phyloP scores from a whole-genome alignment of 2,888 invertebrate genomes.

The Actias luna region DNA sequence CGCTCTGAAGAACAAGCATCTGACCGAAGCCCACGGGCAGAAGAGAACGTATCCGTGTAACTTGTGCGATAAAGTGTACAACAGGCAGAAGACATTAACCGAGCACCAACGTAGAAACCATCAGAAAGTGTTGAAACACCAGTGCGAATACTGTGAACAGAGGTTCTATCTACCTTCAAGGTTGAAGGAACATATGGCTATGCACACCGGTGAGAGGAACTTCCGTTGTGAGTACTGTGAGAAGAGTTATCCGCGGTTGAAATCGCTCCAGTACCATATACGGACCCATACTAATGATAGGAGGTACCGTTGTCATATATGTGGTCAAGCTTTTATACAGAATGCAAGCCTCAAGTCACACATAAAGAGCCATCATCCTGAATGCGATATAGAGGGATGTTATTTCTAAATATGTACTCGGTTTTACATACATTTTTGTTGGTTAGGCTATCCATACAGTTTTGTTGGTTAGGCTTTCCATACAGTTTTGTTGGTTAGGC shows the following conservation, averaged over 20 bases:
- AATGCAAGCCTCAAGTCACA: conserved; percentile 82
- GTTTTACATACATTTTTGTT: not conserved
- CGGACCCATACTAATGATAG: conserved; percentile 82
- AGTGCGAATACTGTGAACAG: conserved; percentile 80
- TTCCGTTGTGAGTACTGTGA: conserved; percentile 82
- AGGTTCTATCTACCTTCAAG: conserved; percentile 73
- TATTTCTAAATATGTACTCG: conserved; percentile 35
- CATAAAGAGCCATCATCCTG: conserved; percentile 80
- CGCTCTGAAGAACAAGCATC: conserved; percentile 66
- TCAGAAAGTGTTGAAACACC: conserved; percentile 72
- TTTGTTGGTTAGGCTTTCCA: too few species aligned
- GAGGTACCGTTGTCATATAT: conserved; percentile 79
- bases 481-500: too few species aligned
- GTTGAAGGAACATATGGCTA: conserved; percentile 76
- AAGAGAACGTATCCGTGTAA: conserved; percentile 70
- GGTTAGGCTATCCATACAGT: too few species aligned
- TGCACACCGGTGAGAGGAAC: conserved; percentile 80
- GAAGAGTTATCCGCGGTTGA: conserved; percentile 82
- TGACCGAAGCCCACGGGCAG: conserved; percentile 70
- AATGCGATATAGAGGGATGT: conserved; percentile 67
- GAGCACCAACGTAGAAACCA: conserved; percentile 72
- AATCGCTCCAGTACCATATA: conserved; percentile 82
- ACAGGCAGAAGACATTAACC: conserved; percentile 67
- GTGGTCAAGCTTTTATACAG: conserved; percentile 81
- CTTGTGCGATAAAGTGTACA: conserved; percentile 73